phyloP scores from a whole-genome alignment of 1,140 invertebrate genomes.

The Calycopis cecrops region DNA sequence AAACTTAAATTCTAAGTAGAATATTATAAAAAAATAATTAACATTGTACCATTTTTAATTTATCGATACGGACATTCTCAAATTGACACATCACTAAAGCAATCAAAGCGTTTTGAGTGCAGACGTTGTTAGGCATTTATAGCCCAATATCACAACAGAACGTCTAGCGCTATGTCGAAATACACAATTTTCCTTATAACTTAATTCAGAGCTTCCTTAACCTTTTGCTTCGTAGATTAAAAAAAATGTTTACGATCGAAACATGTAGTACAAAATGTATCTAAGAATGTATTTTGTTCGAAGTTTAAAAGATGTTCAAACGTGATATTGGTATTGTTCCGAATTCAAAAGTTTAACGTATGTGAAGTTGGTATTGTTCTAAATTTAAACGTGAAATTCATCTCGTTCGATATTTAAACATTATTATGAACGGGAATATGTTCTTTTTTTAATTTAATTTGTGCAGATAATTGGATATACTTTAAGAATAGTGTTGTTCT shows the following conservation, averaged over 20 bases:
- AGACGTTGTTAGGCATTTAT: conserved; percentile 1
- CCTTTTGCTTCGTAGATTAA: not conserved
- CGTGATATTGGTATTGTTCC: not conserved
- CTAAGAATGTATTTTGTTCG: too few relatives aligned
- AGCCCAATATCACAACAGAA: not conserved
- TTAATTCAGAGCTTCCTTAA: not conserved
- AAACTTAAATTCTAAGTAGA: not conserved
- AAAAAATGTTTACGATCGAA: too few relatives aligned
- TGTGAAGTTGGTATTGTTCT: not conserved
- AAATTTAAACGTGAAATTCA: not conserved
- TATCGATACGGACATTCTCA: not conserved
- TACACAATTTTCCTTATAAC: not conserved
- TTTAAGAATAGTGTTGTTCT: conserved; percentile 24
- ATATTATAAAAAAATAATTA: not conserved
- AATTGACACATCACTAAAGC: not conserved
- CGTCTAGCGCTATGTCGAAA: conserved; percentile 1
- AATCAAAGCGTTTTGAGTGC: conserved; percentile 7
- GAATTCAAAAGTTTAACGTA: not conserved
- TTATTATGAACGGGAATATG: not conserved
- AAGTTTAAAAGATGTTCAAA: too few relatives aligned
- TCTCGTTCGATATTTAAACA: not conserved
- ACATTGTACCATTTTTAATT: not conserved
- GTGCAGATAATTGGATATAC: not conserved
- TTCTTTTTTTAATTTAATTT: not conserved
- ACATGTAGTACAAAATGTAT: too few relatives aligned